Evolutionary conservation across 92 coral and sea anemone genomes (phyloP), one percentile per base, ranked within the genome.

Genomic region (Epizoanthus ramosus): DNA sequence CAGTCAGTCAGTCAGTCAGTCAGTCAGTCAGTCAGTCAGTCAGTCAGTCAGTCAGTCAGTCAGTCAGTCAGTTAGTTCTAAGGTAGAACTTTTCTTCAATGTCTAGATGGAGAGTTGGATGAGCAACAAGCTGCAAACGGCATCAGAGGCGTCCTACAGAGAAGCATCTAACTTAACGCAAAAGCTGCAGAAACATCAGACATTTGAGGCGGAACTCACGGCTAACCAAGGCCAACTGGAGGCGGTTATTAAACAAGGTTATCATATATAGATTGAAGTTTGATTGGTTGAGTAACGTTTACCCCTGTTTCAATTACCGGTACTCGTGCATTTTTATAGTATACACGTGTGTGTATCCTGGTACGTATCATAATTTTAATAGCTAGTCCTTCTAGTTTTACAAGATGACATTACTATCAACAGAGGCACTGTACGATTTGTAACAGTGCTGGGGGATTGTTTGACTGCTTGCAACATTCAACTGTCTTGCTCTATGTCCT

Each of bases 51-150:
- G 6, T 37, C 43, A 37, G 33, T 65, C 43, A 65, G 33, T 41
- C 43, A 37, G 6, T 37, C 43, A 37, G 6, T 37, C 43, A 37
- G 33, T 65, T 21, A 65, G 33, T 35, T 67, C n/a, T 35, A 21
- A 16, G 23, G 28, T 31, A 9, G 12, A 64, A 19, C 28, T 19
- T 22, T 33, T n/a, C 60, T 5, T 10, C 31, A 6, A 64, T 57
- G 39, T 58, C n/a, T 73, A 95, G 98, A 83, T 95, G 77, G 98
- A 94, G 61, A 86, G 93, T 16, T 95, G 98, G 98, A 93, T 95
- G 81, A 95, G 92, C 80, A 95, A 87, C 70, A 95, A 93, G 61
- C 83, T 89, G 0, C 98, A 95, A 84, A 86, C 92, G 15, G 98
- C 98, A 12, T 89, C 93, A 28, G 98, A 93, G 64, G 94, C 94